Percentiles rank a stretch among this genome's conserved stretches.
Evolutionary conservation across 1,140 invertebrate genomes (phyloP).

Genomic region (Phocides pigmalion): DNA sequence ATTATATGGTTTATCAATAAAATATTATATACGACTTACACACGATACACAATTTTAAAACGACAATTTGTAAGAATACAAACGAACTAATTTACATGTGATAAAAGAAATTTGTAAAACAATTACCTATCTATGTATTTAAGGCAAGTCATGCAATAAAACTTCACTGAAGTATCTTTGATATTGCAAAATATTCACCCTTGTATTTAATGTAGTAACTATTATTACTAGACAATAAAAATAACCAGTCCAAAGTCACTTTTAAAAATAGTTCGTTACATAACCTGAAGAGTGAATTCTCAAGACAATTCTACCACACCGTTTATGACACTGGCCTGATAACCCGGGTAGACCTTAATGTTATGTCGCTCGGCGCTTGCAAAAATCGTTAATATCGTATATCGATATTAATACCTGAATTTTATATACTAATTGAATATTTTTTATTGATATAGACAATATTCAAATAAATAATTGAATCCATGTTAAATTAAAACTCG

Average conservation of each 20-base stretch:
- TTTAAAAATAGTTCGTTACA: slow-evolving; percentile 2
- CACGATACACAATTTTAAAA: too few relatives aligned
- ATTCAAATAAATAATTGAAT: too few relatives aligned
- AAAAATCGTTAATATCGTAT: neutral
- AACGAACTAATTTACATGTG: neutral
- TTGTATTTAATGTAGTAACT: neutral
- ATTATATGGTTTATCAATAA: too few relatives aligned
- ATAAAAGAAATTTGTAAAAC: neutral
- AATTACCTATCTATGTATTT: neutral
- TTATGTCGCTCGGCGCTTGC: neutral
- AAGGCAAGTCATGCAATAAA: neutral
- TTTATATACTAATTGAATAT: too few relatives aligned
- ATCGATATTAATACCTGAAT: too few relatives aligned
- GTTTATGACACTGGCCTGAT: slow-evolving; percentile 3
- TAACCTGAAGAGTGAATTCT: neutral
- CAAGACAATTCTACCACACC: slow-evolving; percentile 15
- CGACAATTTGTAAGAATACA: neutral
- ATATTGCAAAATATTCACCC: neutral
- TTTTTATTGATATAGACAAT: too few relatives aligned
- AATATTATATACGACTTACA: too few relatives aligned
- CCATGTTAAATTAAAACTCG: too few relatives aligned
- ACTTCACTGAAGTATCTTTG: neutral
- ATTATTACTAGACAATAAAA: neutral
- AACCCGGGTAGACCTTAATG: slow-evolving; percentile 18
- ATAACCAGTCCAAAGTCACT: slow-evolving; percentile 1